Conservation (phyloP, 37 sponge, comb jelly and placozoan genomes). For the Aphrocallistes beatrix region DNA sequence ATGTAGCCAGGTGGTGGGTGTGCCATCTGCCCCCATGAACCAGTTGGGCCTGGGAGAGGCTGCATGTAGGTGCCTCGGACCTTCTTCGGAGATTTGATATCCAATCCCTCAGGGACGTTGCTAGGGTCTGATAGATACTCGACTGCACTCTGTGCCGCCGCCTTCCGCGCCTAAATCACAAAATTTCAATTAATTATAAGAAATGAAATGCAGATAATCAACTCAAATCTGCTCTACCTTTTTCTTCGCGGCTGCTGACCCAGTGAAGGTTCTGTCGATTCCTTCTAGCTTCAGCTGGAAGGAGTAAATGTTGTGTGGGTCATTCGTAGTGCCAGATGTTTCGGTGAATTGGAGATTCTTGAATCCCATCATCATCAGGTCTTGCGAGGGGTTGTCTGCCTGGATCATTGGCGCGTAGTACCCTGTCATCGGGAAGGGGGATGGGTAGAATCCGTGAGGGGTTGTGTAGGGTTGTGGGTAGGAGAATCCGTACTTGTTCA, state of each 20-base stretch:
- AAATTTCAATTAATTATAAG: background rate
- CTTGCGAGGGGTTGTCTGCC: background rate
- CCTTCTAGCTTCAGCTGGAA: background rate
- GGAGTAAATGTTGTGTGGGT: background rate
- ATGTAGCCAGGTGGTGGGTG: background rate
- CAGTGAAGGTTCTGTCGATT: background rate
- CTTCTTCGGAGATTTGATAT: background rate
- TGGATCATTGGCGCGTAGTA: background rate
- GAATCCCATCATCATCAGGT: background rate
- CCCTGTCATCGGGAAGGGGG: background rate
- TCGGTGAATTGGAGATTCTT: background rate
- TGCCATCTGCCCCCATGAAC: background rate
- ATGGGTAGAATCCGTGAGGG: background rate
- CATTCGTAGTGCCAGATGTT: background rate
- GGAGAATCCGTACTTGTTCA: background rate
- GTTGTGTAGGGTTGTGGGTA: background rate
- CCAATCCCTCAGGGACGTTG: background rate
- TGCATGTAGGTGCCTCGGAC: background rate
- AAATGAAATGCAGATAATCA: background rate
- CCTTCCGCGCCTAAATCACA: background rate
- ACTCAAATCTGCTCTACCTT: background rate
- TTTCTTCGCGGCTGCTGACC: background rate
- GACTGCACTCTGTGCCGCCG: background rate
- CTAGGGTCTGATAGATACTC: background rate
- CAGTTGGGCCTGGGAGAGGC: background rate